These are phyloP conservation scores for Drosophila picticornis DNA, from an alignment of 2,888 invertebrate genomes.

Conservation along the genomic window DNA sequence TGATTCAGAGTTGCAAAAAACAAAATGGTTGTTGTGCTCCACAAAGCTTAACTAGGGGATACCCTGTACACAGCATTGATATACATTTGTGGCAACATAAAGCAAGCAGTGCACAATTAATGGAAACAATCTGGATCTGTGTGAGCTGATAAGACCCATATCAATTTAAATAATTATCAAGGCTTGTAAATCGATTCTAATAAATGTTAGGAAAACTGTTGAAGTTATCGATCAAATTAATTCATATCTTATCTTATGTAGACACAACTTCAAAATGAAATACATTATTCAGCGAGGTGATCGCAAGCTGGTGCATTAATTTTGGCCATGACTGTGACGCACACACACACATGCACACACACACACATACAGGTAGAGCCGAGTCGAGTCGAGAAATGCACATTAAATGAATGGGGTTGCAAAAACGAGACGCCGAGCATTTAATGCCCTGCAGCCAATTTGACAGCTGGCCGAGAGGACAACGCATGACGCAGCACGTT, in stretches of 20 bases:
- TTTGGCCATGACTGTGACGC: constrained; percentile 57
- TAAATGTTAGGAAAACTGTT: not conserved
- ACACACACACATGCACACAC: constrained; percentile 29
- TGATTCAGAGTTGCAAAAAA: constrained; percentile 53
- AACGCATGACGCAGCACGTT: constrained; percentile 52
- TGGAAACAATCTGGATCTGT: not conserved
- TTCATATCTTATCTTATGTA: not conserved
- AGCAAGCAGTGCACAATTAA: not conserved
- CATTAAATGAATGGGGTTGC: constrained; percentile 68
- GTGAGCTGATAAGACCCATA: not conserved
- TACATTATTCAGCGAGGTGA: constrained; percentile 12
- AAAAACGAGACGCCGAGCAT: constrained; percentile 64
- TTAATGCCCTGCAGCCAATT: constrained; percentile 54
- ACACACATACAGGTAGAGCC: constrained; percentile 50
- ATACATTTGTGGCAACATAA: not conserved
- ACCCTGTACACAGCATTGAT: not conserved
- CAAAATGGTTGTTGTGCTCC: not conserved
- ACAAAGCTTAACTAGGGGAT: not conserved
- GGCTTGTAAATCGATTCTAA: not conserved
- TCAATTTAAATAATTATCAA: not conserved
- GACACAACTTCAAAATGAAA: not conserved
- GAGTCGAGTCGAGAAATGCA: constrained; percentile 22
- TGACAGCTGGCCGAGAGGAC: constrained; percentile 59
- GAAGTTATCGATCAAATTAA: not conserved
- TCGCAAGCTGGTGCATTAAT: constrained; percentile 40